Evolutionary conservation across 2,888 invertebrate species (phyloP), one percentile per base, ranked within the genome.

Genomic region (Chalcis sispes): DNA sequence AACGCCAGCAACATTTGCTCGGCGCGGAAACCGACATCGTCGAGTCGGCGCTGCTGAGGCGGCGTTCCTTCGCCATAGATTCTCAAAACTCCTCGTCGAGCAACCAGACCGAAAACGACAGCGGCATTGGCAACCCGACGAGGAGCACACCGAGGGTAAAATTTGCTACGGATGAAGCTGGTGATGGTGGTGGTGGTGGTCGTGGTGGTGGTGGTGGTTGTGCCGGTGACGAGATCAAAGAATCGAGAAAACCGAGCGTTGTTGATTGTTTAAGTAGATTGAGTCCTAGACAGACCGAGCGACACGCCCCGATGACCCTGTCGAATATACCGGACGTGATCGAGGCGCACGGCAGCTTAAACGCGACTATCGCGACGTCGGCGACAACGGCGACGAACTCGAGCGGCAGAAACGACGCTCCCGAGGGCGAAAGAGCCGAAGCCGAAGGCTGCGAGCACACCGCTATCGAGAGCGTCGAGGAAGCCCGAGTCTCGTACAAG

Each of bases 391-490:
- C 61, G 7, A 42, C n/a, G 29, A 46, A 71, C 27, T 65, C 40
- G 32, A 42, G 7, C 65, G 71, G 40, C 67, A 42, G 1, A 8
- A 74, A 75, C 8, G 75, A 70, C 2, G 75, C 78, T 2, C 85
- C 87, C 2, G 83, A 84, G n/a, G 86, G 86, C 42, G 85, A 86
- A 66, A 79, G 87, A 36, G 87, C 86, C 59, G 88, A 88, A 73
- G 88, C 88, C 46, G 88, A 88, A 72, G 88, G 88, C 18, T 88
- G 88, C 83, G 88, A 88, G 67, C 84, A 87, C 72, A 84, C 82
- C 42, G 80, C 81, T 66, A 81, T 80, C 65, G 86, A 85, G 66
- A 81, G 80, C 66, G 77, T 81, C 58, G 85, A 86, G 71, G 85
- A 86, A 72, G 78, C 81, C 1, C 75, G 84, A 46, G 83, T 84